Percentiles rank a stretch among this genome's conserved stretches.
Conservation (phyloP, 2,113 vertebrate genomes). For the Polypterus bichir region DNA sequence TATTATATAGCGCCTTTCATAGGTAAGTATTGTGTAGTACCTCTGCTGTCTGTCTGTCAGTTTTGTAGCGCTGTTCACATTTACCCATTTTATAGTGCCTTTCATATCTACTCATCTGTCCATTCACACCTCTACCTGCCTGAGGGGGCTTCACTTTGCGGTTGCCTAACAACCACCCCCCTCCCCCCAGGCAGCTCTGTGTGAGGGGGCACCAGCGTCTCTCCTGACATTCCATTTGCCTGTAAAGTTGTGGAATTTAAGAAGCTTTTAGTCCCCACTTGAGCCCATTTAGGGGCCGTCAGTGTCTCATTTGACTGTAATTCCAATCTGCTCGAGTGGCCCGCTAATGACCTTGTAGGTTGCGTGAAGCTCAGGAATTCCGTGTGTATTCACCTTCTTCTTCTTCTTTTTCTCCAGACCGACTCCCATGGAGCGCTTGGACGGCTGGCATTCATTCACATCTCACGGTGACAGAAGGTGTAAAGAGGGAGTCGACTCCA, state of each 20-base stretch:
- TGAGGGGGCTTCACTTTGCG: too few relatives aligned
- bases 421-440: constrained; percentile 3
- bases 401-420: constrained; percentile 33
- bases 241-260: constrained; percentile 74
- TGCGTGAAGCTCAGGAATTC: constrained; percentile 58
- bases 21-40: too few relatives aligned
- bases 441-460: constrained; percentile 43
- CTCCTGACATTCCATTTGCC: constrained; percentile 27
- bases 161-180: too few relatives aligned
- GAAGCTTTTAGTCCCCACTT: constrained; percentile 71
- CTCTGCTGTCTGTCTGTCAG: too few relatives aligned
- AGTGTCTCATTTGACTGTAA: constrained; percentile 69
- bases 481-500: constrained; percentile 38
- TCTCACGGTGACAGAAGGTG: constrained; percentile 34
- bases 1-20: too few relatives aligned
- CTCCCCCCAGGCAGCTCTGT: too few relatives aligned
- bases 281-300: constrained; percentile 69
- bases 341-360: constrained; percentile 74
- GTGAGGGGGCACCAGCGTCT: too few relatives aligned
- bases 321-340: constrained; percentile 66
- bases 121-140: too few relatives aligned
- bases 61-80: too few relatives aligned
- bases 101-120: too few relatives aligned
- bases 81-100: too few relatives aligned
- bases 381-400: constrained; percentile 48